Conservation (phyloP, 2,888 invertebrate species). For the Apotomis capreana region DNA sequence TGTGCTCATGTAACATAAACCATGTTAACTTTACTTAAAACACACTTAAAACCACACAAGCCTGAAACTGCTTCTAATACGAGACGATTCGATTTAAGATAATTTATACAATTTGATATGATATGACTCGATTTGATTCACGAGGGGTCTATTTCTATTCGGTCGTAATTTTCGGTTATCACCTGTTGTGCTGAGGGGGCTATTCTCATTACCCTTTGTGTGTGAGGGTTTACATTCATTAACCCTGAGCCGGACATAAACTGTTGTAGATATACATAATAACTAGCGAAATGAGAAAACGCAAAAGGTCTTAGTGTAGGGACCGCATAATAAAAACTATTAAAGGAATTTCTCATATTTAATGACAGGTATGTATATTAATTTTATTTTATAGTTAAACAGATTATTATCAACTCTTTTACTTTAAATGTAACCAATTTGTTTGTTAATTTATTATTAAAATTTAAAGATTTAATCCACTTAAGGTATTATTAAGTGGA, state of each 20-base stretch:
- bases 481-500: too few species aligned
- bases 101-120: neutral
- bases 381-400: too few species aligned
- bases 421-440: too few species aligned
- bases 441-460: too few species aligned
- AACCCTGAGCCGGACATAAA: slow-evolving; percentile 13
- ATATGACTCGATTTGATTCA: neutral
- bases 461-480: too few species aligned
- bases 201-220: slow-evolving; percentile 15
- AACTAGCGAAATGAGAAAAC: neutral
- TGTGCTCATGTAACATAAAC: too few species aligned
- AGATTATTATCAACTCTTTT: too few species aligned
- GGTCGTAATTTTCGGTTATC: slow-evolving; percentile 2
- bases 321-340: slow-evolving; percentile 24
- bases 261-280: slow-evolving; percentile 13
- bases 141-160: neutral
- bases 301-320: slow-evolving; percentile 8
- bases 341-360: neutral
- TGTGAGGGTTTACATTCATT: slow-evolving; percentile 14
- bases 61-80: neutral
- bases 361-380: too few species aligned
- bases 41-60: neutral
- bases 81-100: slow-evolving; percentile 17
- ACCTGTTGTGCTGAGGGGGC: neutral
- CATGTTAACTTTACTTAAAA: neutral